Evolutionary conservation across 2,797 vertebrate genomes (phyloP).

Genomic region (Mionectes olivaceus): DNA sequence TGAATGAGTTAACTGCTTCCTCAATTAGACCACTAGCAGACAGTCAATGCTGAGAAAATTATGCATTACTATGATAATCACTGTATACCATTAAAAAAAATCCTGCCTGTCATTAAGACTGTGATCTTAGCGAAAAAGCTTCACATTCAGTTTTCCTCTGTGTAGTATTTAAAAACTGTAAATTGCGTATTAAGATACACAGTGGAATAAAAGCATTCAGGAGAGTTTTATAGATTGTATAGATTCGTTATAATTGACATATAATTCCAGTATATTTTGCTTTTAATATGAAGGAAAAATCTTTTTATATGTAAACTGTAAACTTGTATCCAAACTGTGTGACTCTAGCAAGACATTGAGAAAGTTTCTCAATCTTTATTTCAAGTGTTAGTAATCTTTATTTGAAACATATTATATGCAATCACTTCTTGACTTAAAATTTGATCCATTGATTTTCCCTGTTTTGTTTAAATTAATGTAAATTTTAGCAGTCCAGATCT

Average conservation of each 20-base stretch:
- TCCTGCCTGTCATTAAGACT: constrained; percentile 12
- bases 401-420: neutral
- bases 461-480: neutral
- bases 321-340: neutral
- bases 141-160: constrained; percentile 16
- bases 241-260: neutral
- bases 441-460: neutral
- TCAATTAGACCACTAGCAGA: constrained; percentile 56
- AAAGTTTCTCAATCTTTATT: neutral
- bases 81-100: constrained; percentile 22
- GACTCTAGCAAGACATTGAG: neutral
- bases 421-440: neutral
- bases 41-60: constrained; percentile 60
- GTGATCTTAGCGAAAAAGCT: constrained; percentile 48
- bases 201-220: neutral
- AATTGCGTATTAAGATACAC: constrained; percentile 37
- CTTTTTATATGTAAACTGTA: neutral
- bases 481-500: neutral
- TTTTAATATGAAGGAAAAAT: neutral
- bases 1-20: constrained; percentile 43
- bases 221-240: neutral
- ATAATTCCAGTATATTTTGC: neutral
- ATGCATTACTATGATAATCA: constrained; percentile 60
- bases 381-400: neutral
- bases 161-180: constrained; percentile 37